Base-by-base conservation (phyloP, 2,888 invertebrate species). In the Aradus depressus region DNA sequence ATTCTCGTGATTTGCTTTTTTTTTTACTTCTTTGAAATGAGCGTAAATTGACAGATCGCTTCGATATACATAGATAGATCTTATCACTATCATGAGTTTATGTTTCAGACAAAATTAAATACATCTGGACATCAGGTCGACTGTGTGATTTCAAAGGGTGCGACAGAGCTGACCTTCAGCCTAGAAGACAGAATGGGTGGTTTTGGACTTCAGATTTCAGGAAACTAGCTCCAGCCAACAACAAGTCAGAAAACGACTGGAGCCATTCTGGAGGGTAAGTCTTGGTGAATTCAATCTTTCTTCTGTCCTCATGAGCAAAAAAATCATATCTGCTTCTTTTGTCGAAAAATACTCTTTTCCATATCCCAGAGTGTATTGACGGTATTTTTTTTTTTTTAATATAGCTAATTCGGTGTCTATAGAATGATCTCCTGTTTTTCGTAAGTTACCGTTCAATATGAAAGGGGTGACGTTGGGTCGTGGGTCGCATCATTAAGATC, bases 81-180 rank as follows among this genome's bases (percentile, higher is more conserved):
- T n/a, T n/a, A n/a, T n/a, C n/a, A n/a, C n/a, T n/a, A n/a, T n/a
- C n/a, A n/a, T 51, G 35, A 39, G 3, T 45, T 43, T 51, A 44
- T 38, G 54, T 60, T 61, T 2, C 43, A 70, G 70, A 68, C 22
- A 68, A 85, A 77, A 79, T 85, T 26, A 86, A 86, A 70, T 90
- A 89, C 70, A 89, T 89, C 65, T 90, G 90, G 90, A 89, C 90
- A 21, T 86, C 86, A 45, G 90, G 90, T 52, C 82, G 90, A 58
- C 72, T 87, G 44, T 90, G 90, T 64, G 89, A 90, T 70, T 90
- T 90, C 74, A 84, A 85, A 67, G 89, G 89, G 54, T 90, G 90
- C 66, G 85, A 87, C 64, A 79, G 90, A 50, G 77, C 84, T 25
- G 90, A 90, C 66, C 72, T 90, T 60, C 81, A 86, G 61, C 90